These are phyloP conservation scores for Trachelus stipa DNA, from an alignment of 2,888 invertebrate species.

Conservation along the genomic window DNA sequence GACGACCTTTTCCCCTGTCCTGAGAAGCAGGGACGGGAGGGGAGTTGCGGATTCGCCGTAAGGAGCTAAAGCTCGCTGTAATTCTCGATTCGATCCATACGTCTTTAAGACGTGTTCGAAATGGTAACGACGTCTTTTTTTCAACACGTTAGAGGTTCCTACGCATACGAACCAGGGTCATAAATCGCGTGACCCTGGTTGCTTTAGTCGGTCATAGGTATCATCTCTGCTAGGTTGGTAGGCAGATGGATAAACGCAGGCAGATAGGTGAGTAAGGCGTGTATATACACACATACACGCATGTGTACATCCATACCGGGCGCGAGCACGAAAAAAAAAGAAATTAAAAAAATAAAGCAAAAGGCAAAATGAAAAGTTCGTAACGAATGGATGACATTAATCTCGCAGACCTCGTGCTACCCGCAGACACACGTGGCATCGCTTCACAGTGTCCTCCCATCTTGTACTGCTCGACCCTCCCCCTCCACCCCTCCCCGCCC, in stretches of 20 bases:
- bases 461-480: too few species aligned
- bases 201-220: not conserved
- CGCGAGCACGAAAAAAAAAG: not conserved
- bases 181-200: not conserved
- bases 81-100: too few species aligned
- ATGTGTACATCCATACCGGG: not conserved
- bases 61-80: too few species aligned
- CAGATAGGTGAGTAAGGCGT: too few species aligned
- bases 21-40: too few species aligned
- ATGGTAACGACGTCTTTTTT: not conserved
- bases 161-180: not conserved
- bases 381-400: slow-evolving; percentile 6
- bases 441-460: not conserved
- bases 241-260: too few species aligned
- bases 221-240: too few species aligned
- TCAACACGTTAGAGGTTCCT: not conserved
- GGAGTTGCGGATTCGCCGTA: too few species aligned
- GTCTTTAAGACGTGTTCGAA: too few species aligned
- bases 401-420: slow-evolving; percentile 4
- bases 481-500: too few species aligned
- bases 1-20: too few species aligned
- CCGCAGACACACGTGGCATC: slow-evolving; percentile 2
- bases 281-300: not conserved
- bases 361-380: slow-evolving; percentile 1
- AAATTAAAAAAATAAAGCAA: not conserved